A percentile compares a stretch with the other conserved stretches of the same genome.
phyloP scores from a whole-genome alignment of 2,888 invertebrate genomes.

The Drosophila pseudotakahashii region DNA sequence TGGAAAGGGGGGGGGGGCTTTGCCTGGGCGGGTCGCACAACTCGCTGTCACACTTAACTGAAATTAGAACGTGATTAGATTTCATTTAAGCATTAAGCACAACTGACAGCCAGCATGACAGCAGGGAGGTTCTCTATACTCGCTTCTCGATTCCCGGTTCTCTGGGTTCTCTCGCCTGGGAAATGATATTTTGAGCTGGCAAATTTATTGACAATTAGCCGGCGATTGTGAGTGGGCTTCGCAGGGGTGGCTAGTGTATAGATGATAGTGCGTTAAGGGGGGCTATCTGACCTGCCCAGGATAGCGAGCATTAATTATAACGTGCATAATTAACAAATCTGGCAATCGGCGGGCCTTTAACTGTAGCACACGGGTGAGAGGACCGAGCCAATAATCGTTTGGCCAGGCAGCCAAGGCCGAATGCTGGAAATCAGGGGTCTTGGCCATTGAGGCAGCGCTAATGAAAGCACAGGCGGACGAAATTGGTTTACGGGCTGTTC shows the following conservation, averaged over 20 bases:
- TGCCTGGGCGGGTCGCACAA: conserved; percentile 31
- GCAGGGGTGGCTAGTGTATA: neutral
- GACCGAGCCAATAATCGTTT: conserved; percentile 45
- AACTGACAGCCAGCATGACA: conserved; percentile 74
- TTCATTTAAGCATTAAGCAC: conserved; percentile 75
- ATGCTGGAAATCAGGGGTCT: conserved; percentile 18
- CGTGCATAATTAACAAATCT: conserved; percentile 77
- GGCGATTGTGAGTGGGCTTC: conserved; percentile 17
- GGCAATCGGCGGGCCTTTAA: conserved; percentile 54
- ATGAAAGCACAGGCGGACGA: conserved; percentile 63
- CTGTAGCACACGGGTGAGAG: conserved; percentile 14
- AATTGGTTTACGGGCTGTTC: conserved; percentile 59
- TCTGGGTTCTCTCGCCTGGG: conserved; percentile 13
- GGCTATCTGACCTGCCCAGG: conserved; percentile 10
- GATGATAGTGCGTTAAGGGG: too few species aligned
- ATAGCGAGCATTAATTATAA: conserved; percentile 68
- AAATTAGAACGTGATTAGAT: conserved; percentile 80
- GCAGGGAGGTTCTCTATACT: conserved; percentile 3
- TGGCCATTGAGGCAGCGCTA: conserved; percentile 62
- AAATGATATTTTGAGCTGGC: conserved; percentile 71
- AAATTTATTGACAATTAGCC: conserved; percentile 77
- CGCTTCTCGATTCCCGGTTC: too few species aligned
- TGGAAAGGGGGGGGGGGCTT: neutral
- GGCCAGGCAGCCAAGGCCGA: conserved; percentile 43
- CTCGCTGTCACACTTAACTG: conserved; percentile 72